Conservation (phyloP, 2,888 invertebrate genomes). For the Drosophila mettleri region DNA sequence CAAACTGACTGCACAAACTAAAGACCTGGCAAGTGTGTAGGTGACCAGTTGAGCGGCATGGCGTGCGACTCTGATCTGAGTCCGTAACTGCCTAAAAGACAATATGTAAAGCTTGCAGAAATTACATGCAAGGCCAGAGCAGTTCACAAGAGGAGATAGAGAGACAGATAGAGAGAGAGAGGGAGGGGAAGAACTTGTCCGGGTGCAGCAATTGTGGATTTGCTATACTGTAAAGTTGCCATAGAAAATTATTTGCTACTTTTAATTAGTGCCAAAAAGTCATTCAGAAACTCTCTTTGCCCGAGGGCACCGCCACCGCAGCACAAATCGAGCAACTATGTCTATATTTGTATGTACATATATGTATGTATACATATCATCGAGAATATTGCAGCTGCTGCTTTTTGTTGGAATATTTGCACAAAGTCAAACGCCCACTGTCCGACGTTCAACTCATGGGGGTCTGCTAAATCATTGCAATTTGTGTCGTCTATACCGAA, state of each 20-base stretch:
- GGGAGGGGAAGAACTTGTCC: neutral
- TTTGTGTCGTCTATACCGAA: conserved; percentile 40
- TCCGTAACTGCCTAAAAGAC: conserved; percentile 5
- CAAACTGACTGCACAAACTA: neutral
- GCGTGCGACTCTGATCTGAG: neutral
- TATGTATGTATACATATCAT: neutral
- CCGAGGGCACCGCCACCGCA: conserved; percentile 12
- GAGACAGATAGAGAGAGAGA: neutral
- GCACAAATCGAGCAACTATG: conserved; percentile 50
- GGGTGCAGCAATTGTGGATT: conserved; percentile 20
- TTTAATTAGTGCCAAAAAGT: conserved; percentile 83
- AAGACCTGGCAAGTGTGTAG: neutral
- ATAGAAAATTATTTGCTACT: conserved; percentile 77
- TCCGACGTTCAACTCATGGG: neutral
- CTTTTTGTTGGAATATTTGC: conserved; percentile 52
- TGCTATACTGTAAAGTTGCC: conserved; percentile 44
- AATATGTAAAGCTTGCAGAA: conserved; percentile 44
- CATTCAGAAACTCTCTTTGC: conserved; percentile 58
- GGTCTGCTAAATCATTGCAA: conserved; percentile 39
- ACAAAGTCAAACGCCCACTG: conserved; percentile 27
- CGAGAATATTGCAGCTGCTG: conserved; percentile 14
- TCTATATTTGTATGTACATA: conserved; percentile 17
- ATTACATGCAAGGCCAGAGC: no score
- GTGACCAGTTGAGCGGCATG: neutral
- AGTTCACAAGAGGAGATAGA: no score